Conservation (phyloP, 2,113 vertebrate genomes). For the Spheniscus mendiculus region DNA sequence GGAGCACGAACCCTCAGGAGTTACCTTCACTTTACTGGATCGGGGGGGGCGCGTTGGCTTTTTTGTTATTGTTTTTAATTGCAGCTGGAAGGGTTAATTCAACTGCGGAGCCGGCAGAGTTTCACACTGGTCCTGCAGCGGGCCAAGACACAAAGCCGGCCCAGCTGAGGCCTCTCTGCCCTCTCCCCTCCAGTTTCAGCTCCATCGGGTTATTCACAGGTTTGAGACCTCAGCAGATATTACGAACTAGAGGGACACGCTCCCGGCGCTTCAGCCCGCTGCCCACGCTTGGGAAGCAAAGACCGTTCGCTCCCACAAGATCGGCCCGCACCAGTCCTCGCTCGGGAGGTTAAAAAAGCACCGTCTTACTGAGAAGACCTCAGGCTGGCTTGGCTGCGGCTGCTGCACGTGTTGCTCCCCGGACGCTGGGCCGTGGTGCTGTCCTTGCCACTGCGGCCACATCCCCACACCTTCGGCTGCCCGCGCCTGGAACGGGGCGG, state of each 20-base stretch:
- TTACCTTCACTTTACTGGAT: not conserved
- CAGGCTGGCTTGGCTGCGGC: constrained; percentile 84
- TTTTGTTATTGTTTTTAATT: no score
- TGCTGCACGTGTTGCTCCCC: constrained; percentile 82
- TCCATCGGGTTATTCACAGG: not conserved
- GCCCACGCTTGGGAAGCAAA: not conserved
- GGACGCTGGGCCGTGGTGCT: constrained; percentile 79
- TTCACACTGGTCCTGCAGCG: not conserved
- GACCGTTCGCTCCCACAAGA: rapidly evolving
- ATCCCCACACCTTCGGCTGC: constrained; percentile 82
- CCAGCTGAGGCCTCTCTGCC: not conserved
- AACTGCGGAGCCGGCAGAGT: not conserved
- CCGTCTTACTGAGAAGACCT: constrained; percentile 86
- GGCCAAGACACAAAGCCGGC: not conserved
- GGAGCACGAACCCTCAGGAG: rapidly evolving
- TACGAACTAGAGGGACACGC: rapidly evolving
- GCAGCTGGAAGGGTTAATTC: not conserved
- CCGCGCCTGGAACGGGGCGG: constrained; percentile 81
- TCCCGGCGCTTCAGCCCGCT: rapidly evolving
- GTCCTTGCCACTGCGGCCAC: constrained; percentile 92
- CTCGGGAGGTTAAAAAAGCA: not conserved
- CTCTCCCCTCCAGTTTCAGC: not conserved
- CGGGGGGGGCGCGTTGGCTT: not conserved
- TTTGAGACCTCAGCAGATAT: not conserved
- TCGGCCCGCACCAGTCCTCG: not conserved